Conservation (phyloP, 2,888 invertebrate species). For the Heliconius aoede region DNA sequence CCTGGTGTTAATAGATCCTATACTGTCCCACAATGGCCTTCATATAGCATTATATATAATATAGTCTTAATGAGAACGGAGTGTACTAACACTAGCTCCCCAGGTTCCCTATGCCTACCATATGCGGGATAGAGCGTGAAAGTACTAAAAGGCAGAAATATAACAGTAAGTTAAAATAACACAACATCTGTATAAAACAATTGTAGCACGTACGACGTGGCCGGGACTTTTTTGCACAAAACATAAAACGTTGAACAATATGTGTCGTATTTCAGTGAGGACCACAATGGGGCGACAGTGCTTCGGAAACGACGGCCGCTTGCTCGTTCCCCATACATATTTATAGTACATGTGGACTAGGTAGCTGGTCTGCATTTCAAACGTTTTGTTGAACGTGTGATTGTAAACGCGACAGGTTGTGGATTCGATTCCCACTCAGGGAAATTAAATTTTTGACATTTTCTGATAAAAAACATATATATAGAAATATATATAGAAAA, state of each 20-base stretch:
- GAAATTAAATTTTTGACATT: no score
- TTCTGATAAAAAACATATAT: no score
- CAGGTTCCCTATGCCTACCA: no score
- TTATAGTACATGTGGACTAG: background rate
- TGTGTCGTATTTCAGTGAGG: conserved; percentile 38
- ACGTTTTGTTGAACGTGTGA: background rate
- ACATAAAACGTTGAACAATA: conserved; percentile 41
- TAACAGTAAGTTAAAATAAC: conserved; percentile 10
- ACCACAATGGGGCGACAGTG: conserved; percentile 33
- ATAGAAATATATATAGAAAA: no score
- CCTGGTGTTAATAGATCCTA: no score
- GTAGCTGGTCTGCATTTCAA: conserved; percentile 13
- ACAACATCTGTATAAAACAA: conserved; percentile 19
- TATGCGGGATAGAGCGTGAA: no score
- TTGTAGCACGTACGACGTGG: conserved; percentile 38
- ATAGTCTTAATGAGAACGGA: no score
- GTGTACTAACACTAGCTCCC: no score
- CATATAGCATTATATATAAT: no score
- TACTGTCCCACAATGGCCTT: no score
- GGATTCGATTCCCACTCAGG: background rate
- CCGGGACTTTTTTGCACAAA: conserved; percentile 39
- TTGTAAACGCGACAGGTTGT: no score
- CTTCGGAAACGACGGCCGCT: conserved; percentile 38
- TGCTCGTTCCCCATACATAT: background rate
- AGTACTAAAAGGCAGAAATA: background rate